Evolutionary conservation across 1,140 invertebrate genomes (phyloP).

Genomic region (Vollenhovia emeryi): DNA sequence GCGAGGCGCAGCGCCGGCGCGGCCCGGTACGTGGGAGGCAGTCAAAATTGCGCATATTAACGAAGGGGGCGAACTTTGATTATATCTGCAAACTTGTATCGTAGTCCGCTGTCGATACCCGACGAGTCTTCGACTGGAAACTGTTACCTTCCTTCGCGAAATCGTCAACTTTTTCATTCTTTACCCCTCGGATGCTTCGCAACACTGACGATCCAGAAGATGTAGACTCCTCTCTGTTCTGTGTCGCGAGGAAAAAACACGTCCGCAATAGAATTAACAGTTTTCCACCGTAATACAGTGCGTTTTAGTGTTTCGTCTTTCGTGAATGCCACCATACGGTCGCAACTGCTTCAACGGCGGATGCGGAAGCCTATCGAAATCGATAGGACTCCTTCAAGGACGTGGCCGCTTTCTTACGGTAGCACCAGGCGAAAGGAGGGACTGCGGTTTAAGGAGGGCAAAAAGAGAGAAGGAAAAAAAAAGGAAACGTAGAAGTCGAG

Average conservation of each 20-base stretch:
- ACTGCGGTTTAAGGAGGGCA: not conserved
- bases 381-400: conserved; percentile 60
- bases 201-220: not conserved
- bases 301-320: conserved; percentile 10
- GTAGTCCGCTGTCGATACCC: conserved; percentile 59
- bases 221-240: not conserved
- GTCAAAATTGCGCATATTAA: conserved; percentile 75
- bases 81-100: conserved; percentile 61
- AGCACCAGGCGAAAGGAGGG: not conserved
- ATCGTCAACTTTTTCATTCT: not conserved
- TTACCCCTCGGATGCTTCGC: not conserved
- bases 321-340: conserved; percentile 20
- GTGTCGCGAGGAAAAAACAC: not conserved
- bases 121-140: conserved; percentile 27
- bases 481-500: conserved; percentile 57
- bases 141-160: not conserved
- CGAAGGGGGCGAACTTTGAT: conserved; percentile 64
- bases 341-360: not conserved
- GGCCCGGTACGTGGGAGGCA: conserved; percentile 62
- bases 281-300: not conserved
- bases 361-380: conserved; percentile 36
- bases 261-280: not conserved
- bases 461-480: conserved; percentile 20
- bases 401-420: conserved; percentile 48
- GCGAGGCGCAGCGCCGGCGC: conserved; percentile 51